Base-by-base conservation (phyloP, 2,888 invertebrate species). In the Lepidonotus clava region DNA sequence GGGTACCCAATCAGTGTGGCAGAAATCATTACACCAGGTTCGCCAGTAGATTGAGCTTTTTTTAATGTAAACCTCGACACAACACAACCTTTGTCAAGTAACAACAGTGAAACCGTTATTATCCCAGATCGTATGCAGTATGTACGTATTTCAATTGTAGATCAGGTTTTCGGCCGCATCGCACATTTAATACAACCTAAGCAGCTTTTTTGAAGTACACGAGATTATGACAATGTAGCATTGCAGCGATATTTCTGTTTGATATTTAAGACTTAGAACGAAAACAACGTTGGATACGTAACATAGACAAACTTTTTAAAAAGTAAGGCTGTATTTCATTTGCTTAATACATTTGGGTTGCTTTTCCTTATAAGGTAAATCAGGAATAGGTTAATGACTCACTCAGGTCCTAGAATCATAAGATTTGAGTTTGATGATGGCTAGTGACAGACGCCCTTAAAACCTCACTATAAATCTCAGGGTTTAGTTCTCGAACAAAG, bases 381-480 rank as follows among this genome's bases (percentile, higher is more conserved):
- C 18, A 18, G 46, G 32, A 71, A 5, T 71, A 34, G 36, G 18
- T 71, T 71, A 36, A 38, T 71, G 71, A 34, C 1, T 71, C 38
- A 11, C 71, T 71, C 71, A 71, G 71, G 71, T 36, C 38, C 18
- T 24, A 28, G 61, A 32, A n/a, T 28, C 61, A 28, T 32, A 14
- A 28, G 24, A n/a, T 18, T 61, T 61, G 24, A 61, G 61, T 61
- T 61, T 34, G 71, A 36, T 38, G 61, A 71, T 21, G 36, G 38
- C 71, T 71, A 11, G 71, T 71, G 71, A 21, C 38, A 36, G 24
- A 34, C 38, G n/a, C 71, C 8, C 11, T 71, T 71, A 38, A 71
- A 71, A 71, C 71, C 71, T 71, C 71, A 71, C 71, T n/a, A n/a
- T 36, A 36, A 61, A 38, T 71, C 71, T 71, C 71, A 71, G 71